phyloP scores from a whole-genome alignment of 2,888 invertebrate species.

The Drosophila algonquin region DNA sequence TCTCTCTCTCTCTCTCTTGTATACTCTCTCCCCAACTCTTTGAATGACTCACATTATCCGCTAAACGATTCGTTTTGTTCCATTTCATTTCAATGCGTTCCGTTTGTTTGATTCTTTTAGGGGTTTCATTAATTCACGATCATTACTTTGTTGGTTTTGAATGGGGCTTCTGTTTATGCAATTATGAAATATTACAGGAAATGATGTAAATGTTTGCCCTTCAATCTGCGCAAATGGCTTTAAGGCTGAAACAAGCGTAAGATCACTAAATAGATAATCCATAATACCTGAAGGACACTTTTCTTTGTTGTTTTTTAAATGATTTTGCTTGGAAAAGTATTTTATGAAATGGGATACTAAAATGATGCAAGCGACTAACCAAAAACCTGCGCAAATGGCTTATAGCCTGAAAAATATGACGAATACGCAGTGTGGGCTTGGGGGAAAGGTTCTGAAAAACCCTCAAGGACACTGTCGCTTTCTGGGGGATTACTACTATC shows the following conservation, averaged over 20 bases:
- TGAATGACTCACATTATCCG: conserved; percentile 46
- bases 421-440: too few species aligned
- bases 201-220: neutral
- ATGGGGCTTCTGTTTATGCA: conserved; percentile 42
- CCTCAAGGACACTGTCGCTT: conserved; percentile 21
- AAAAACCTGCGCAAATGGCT: neutral
- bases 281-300: conserved; percentile 28
- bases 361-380: neutral
- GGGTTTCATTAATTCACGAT: conserved; percentile 66
- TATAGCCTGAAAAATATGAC: neutral
- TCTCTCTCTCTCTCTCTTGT: neutral
- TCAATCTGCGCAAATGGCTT: neutral
- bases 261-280: conserved; percentile 39
- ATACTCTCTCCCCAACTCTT: neutral
- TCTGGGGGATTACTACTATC: conserved; percentile 27
- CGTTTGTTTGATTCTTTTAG: conserved; percentile 37
- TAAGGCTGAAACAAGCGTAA: neutral
- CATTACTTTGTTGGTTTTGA: conserved; percentile 45
- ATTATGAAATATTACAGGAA: conserved; percentile 58
- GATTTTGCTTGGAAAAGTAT: too few species aligned
- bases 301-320: too few species aligned
- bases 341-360: neutral
- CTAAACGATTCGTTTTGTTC: conserved; percentile 43
- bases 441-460: neutral
- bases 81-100: conserved; percentile 28